phyloP scores from a whole-genome alignment of 1,140 invertebrate genomes.

The Drosophila cardini region DNA sequence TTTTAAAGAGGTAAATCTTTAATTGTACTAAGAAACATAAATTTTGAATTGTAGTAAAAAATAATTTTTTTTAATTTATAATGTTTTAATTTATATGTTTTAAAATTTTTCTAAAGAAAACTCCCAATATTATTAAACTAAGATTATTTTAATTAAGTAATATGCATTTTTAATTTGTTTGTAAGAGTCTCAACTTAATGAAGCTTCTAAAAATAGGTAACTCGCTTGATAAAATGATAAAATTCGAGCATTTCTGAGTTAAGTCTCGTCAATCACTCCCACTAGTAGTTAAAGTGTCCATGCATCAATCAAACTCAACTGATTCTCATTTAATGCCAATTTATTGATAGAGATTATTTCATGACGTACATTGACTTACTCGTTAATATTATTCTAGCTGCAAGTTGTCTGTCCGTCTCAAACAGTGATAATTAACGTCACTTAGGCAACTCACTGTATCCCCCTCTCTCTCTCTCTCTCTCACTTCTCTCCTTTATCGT shows the following conservation, averaged over 20 bases:
- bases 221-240: neutral
- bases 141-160: no score
- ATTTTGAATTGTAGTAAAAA: no score
- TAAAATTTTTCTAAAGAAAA: no score
- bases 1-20: no score
- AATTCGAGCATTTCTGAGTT: neutral
- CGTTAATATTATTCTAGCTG: slow-evolving; percentile 13
- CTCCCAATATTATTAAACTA: no score
- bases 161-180: no score
- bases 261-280: slow-evolving; percentile 50
- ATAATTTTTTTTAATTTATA: no score
- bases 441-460: slow-evolving; percentile 5
- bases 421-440: slow-evolving; percentile 48
- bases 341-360: slow-evolving; percentile 47
- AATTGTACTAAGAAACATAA: no score
- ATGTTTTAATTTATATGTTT: no score
- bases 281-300: slow-evolving; percentile 41
- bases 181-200: no score
- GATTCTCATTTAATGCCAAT: slow-evolving; percentile 62
- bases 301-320: slow-evolving; percentile 70
- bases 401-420: slow-evolving; percentile 11
- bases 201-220: no score
- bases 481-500: no score
- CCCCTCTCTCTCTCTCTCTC: neutral
- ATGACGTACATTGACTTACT: slow-evolving; percentile 40